Evolutionary conservation across 2,888 invertebrate species (phyloP).

Genomic region (Cantharis lateralis): DNA sequence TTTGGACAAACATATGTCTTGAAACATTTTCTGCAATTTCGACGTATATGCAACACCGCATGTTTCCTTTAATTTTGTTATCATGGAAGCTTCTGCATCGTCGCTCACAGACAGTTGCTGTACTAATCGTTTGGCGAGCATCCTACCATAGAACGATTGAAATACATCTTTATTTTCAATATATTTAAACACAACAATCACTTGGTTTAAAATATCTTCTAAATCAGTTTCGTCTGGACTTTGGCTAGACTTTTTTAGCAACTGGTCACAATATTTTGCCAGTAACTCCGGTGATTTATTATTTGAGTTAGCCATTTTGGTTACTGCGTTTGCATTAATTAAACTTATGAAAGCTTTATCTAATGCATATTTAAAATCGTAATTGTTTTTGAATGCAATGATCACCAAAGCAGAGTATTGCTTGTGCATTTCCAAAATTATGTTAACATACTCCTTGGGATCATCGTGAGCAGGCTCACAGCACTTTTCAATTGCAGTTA

Average conservation of each 20-base stretch:
- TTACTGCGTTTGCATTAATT: conserved; percentile 96
- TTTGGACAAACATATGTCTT: conserved; percentile 97
- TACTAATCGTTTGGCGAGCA: conserved; percentile 96
- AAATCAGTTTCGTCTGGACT: conserved; percentile 98
- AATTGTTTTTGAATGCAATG: conserved; percentile 94
- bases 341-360: conserved; percentile 98
- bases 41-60: conserved; percentile 99
- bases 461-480: conserved; percentile 93
- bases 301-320: conserved; percentile 86
- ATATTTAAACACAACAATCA: conserved; percentile 99
- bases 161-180: conserved; percentile 99
- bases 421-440: conserved; percentile 95
- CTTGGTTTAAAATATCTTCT: conserved; percentile 97
- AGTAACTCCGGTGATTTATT: conserved; percentile 96
- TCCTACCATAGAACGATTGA: conserved; percentile 99
- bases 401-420: conserved; percentile 94
- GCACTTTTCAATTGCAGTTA: conserved; percentile 91
- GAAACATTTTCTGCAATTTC: conserved; percentile 98
- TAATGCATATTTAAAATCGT: conserved; percentile 94
- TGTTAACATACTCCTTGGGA: conserved; percentile 96
- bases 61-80: conserved; percentile 98
- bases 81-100: conserved; percentile 99
- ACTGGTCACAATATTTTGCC: conserved; percentile 96
- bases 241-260: conserved; percentile 96
- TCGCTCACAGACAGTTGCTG: conserved; percentile 98